Conservation (phyloP, 2,797 vertebrate species). For the Selene dorsalis region DNA sequence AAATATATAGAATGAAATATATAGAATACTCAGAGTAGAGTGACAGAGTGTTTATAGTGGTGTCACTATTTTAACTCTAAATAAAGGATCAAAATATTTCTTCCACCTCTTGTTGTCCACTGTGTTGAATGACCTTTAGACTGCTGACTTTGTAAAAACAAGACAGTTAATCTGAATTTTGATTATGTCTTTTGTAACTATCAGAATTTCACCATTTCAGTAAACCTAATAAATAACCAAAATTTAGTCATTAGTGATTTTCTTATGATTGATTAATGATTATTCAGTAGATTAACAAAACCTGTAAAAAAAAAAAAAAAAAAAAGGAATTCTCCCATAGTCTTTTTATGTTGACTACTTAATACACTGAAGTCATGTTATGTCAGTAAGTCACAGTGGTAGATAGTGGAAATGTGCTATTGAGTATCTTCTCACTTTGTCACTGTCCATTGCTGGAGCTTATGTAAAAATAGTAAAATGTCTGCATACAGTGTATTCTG, state of each 20-base stretch:
- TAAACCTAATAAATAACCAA: too few relatives aligned
- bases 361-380: background rate
- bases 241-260: too few relatives aligned
- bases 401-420: background rate
- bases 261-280: too few relatives aligned
- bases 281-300: too few relatives aligned
- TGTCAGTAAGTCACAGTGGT: background rate
- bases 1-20: too few relatives aligned
- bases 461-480: slow-evolving; percentile 59
- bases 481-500: slow-evolving; percentile 47
- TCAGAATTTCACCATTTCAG: background rate
- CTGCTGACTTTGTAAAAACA: background rate
- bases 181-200: background rate
- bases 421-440: background rate
- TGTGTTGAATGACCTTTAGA: background rate
- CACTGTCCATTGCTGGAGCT: slow-evolving; percentile 29
- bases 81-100: background rate
- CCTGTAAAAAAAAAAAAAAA: too few relatives aligned
- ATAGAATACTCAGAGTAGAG: background rate
- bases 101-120: background rate
- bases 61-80: too few relatives aligned
- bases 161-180: background rate
- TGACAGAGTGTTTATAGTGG: background rate
- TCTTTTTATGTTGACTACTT: background rate
- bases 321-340: too few relatives aligned